Conservation (phyloP, 2,113 vertebrate genomes). For the Dicerorhinus sumatrensis region DNA sequence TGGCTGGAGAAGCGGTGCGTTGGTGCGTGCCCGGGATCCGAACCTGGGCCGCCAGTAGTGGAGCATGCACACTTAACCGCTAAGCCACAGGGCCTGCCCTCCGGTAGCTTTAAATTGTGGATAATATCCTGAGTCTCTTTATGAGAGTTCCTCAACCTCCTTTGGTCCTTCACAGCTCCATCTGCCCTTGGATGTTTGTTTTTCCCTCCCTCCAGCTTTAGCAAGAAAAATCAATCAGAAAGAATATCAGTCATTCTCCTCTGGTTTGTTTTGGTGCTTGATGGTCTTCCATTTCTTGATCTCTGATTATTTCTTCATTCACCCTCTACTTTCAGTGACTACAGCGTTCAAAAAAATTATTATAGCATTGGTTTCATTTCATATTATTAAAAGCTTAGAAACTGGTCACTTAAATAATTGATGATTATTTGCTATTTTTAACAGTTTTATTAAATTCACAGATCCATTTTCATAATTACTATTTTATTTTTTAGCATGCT, state of each 20-base stretch:
- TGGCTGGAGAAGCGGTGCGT: too few relatives aligned
- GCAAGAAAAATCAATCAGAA: not conserved
- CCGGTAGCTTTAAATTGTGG: not conserved
- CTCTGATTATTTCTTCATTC: not conserved
- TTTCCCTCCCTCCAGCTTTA: not conserved
- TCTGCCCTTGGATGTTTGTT: not conserved
- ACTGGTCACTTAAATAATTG: not conserved
- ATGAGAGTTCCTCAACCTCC: not conserved
- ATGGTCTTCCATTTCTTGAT: not conserved
- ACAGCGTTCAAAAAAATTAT: not conserved
- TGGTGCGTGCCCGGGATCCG: too few relatives aligned
- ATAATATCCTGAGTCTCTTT: conserved; percentile 1
- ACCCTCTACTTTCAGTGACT: not conserved
- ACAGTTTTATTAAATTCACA: not conserved
- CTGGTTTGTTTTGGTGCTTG: not conserved
- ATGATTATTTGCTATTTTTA: not conserved
- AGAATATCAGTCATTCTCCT: not conserved
- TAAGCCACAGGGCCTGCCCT: too few relatives aligned
- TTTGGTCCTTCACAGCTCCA: not conserved
- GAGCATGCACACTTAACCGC: too few relatives aligned
- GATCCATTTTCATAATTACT: not conserved
- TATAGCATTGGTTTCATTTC: not conserved
- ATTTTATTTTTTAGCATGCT: not conserved
- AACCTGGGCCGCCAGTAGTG: too few relatives aligned
- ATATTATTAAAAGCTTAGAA: conserved; percentile 13